Conservation (phyloP, 2,113 vertebrate species). For the Ochotona curzoniae region DNA sequence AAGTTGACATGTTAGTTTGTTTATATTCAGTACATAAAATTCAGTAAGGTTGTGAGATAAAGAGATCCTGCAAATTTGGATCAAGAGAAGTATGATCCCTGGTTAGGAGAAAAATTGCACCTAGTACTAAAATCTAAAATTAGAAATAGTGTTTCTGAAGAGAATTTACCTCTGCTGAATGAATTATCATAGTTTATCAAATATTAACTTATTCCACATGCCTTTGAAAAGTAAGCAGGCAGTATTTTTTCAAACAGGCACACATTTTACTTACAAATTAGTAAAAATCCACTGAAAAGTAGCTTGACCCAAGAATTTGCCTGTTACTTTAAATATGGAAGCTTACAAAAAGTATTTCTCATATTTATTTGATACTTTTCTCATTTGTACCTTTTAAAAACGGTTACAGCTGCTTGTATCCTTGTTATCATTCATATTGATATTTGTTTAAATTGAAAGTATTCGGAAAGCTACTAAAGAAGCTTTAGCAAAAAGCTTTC, state of each 20-base stretch:
- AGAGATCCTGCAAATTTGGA: slow-evolving; percentile 30
- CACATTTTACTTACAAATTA: neutral
- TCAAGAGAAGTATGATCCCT: neutral
- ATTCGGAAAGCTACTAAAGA: slow-evolving; percentile 8
- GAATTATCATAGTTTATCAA: neutral
- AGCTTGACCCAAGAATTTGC: neutral
- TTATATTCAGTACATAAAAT: neutral
- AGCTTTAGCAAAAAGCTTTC: neutral
- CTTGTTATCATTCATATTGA: slow-evolving; percentile 36
- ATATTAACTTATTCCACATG: slow-evolving; percentile 12
- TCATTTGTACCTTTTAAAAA: slow-evolving; percentile 16
- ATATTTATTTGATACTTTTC: neutral
- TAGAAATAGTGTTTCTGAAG: slow-evolving; percentile 23
- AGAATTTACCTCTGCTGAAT: neutral
- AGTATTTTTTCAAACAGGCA: slow-evolving; percentile 1
- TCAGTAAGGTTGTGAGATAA: slow-evolving; percentile 23
- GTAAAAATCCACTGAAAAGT: slow-evolving; percentile 19
- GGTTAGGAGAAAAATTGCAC: neutral
- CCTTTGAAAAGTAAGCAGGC: slow-evolving; percentile 23
- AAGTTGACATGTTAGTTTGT: neutral
- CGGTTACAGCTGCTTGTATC: neutral
- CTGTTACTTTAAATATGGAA: neutral
- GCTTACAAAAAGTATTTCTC: neutral
- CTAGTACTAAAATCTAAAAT: slow-evolving; percentile 21
- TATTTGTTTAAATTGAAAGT: slow-evolving; percentile 33